Base-by-base conservation (phyloP, 2,888 invertebrate species). In the Hydroisotoma schaefferi region DNA sequence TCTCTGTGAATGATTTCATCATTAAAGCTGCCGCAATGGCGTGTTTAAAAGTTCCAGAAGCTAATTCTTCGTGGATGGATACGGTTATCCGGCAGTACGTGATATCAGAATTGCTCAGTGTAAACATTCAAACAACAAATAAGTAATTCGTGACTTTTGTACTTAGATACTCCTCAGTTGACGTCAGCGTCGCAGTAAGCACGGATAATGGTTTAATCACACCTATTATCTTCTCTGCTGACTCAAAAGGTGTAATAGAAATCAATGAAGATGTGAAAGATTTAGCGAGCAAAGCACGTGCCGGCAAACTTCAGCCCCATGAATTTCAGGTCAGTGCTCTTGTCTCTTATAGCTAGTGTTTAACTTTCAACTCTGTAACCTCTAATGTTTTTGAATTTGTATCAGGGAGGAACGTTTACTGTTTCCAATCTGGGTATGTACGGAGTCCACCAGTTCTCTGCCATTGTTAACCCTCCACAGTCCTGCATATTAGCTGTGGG, bases 381-480 rank as follows among this genome's bases (percentile, higher is more conserved):
- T n/a, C n/a, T n/a, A n/a, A n/a, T n/a, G n/a, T 40, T 40, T 2
- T 25, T 5, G 18, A 44, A 40, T n/a, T 15, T 28, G 3, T 4
- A 33, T 27, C 15, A 82, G 83, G 97, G 97, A 15, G 97, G 97
- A 68, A 94, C 94, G 6, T 87, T 98, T 70, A 90, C 91, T 18
- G 84, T 98, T 1, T 95, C 94, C 15, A 97, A 97, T 79, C 81
- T 98, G 68, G 95, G 95, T 73, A 95, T 95, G 95, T 94, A 86
- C 77, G 90, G 88, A 67, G 84, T 94, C 43, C 87, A 88, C 68
- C 84, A 87, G 75, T 97, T 97, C 79, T 84, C 87, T 73, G 95
- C 95, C 23, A 93, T 98, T 66, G 90, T 98, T 63, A 95, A 95
- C 78, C 97, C 97, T 27, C 97, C 97, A 8, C 95, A 95, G 79